These are phyloP conservation scores for Parauchenoglanis ngamensis DNA, from an alignment of 2,797 vertebrate species.

Conservation along the genomic window DNA sequence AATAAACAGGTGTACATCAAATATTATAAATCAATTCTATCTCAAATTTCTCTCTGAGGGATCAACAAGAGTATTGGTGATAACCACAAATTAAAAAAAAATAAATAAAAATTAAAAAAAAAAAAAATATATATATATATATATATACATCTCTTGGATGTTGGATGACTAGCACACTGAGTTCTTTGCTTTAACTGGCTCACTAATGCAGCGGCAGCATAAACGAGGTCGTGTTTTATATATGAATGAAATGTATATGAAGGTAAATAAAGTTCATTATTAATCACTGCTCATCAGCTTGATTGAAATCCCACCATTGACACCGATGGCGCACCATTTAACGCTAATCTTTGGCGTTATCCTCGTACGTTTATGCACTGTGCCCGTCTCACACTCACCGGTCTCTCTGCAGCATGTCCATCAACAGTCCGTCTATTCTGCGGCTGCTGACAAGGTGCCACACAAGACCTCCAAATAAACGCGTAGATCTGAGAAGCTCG, in stretches of 20 bases:
- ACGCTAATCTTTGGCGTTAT: neutral
- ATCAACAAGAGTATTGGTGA: too few species aligned
- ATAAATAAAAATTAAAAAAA: too few species aligned
- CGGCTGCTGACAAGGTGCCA: conserved; percentile 85
- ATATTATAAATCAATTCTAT: neutral
- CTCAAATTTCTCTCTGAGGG: neutral
- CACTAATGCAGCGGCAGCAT: neutral
- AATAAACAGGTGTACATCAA: neutral
- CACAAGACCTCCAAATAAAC: conserved; percentile 90
- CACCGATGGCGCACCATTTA: neutral
- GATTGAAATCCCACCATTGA: neutral
- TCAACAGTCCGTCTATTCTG: conserved; percentile 85
- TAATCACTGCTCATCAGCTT: neutral
- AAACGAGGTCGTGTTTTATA: neutral
- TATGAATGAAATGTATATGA: neutral
- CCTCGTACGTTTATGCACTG: too few species aligned
- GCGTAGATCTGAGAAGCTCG: conserved; percentile 85
- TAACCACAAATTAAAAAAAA: too few species aligned
- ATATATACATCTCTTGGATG: too few species aligned
- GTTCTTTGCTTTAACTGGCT: neutral
- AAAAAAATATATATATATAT: too few species aligned
- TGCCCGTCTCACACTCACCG: conserved; percentile 75
- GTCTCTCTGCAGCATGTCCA: conserved; percentile 89
- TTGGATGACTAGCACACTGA: neutral
- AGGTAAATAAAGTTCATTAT: neutral